Percentiles rank a stretch among this genome's conserved stretches.
Conservation (phyloP, 1,140 invertebrate species). For the Drosophila fuyamai region DNA sequence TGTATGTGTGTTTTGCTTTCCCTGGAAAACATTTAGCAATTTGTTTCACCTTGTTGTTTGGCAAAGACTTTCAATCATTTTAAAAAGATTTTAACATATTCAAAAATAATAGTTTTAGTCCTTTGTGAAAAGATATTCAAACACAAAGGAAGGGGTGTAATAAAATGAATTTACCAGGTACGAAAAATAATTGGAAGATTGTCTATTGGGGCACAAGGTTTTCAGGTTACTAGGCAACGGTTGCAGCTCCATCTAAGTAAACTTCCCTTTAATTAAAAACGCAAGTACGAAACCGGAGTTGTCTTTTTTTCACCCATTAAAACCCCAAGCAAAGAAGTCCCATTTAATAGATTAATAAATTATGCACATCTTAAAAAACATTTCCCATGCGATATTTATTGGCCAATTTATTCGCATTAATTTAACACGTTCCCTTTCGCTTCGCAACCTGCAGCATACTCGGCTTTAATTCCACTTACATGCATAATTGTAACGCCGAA, state of each 20-base stretch:
- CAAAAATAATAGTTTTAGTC: conserved; percentile 32
- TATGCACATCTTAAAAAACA: conserved; percentile 49
- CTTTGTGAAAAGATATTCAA: conserved; percentile 7
- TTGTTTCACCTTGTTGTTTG: conserved; percentile 50
- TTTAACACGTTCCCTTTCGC: conserved; percentile 26
- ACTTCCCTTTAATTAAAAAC: conserved; percentile 6
- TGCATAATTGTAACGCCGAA: conserved; percentile 43
- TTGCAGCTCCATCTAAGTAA: not conserved
- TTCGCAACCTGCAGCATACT: conserved; percentile 6
- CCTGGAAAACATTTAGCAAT: conserved; percentile 46
- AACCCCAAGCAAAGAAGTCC: conserved; percentile 21
- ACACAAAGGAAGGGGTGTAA: not conserved
- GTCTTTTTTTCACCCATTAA: conserved; percentile 17
- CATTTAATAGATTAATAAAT: conserved; percentile 54
- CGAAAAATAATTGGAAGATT: conserved; percentile 24
- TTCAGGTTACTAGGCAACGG: not conserved
- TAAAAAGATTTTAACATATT: conserved; percentile 25
- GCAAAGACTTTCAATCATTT: conserved; percentile 22
- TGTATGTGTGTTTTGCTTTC: conserved; percentile 18
- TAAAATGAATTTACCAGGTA: not conserved
- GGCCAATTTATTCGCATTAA: conserved; percentile 50
- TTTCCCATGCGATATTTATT: conserved; percentile 48
- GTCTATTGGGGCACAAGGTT: not conserved
- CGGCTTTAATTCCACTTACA: conserved; percentile 49
- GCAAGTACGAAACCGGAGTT: too few relatives aligned